These are phyloP conservation scores for Cataglyphis hispanica DNA, from an alignment of 1,140 invertebrate species.

Conservation along the genomic window DNA sequence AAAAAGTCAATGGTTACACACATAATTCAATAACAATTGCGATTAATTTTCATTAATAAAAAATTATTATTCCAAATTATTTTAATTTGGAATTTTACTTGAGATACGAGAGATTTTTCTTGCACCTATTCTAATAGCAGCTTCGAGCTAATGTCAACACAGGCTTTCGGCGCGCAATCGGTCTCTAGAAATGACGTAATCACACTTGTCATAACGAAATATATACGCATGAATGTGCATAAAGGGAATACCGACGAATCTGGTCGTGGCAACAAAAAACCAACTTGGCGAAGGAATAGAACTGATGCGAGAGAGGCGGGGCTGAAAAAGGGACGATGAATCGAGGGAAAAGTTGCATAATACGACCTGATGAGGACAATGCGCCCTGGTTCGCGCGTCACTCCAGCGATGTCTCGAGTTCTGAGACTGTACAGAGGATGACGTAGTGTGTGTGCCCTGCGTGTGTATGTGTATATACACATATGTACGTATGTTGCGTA, in stretches of 20 bases:
- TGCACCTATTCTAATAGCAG: neutral
- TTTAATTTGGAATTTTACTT: neutral
- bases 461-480: neutral
- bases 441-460: neutral
- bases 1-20: too few relatives aligned
- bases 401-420: conserved; percentile 68
- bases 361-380: conserved; percentile 67
- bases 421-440: conserved; percentile 52
- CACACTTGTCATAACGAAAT: conserved; percentile 7
- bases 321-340: conserved; percentile 45
- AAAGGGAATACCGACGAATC: conserved; percentile 30
- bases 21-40: too few relatives aligned
- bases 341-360: conserved; percentile 67
- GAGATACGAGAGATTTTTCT: neutral
- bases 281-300: conserved; percentile 44
- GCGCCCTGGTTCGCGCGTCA: conserved; percentile 67
- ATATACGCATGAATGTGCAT: conserved; percentile 43
- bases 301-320: neutral
- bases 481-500: neutral
- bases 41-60: neutral
- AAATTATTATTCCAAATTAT: neutral
- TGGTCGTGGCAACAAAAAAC: conserved; percentile 30
- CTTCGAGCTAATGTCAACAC: neutral
- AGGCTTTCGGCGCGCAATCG: neutral
- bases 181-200: conserved; percentile 28